Percentiles rank a stretch among this genome's conserved stretches.
These are phyloP conservation scores for Mesaphorura yosii DNA, from an alignment of 1,140 invertebrate species.

Conservation along the genomic window DNA sequence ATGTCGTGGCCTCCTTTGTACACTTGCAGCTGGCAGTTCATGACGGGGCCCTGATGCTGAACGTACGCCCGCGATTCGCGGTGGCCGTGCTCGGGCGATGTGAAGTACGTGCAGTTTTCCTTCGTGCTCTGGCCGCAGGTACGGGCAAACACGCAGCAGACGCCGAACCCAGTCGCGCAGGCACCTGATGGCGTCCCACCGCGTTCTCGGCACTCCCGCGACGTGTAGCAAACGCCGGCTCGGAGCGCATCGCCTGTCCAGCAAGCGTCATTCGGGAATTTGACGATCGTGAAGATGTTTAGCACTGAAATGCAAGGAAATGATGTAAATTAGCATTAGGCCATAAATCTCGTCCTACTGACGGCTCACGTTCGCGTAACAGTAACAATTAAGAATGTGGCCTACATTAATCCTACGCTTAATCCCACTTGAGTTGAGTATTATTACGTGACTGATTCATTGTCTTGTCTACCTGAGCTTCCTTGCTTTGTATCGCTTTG, in stretches of 20 bases:
- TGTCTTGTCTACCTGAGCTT: too few relatives aligned
- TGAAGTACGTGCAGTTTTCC: constrained; percentile 39
- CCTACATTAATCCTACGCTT: too few relatives aligned
- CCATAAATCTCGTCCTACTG: too few relatives aligned
- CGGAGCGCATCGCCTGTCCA: constrained; percentile 28
- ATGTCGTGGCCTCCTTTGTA: constrained; percentile 36
- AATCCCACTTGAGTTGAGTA: too few relatives aligned
- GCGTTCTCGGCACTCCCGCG: constrained; percentile 32
- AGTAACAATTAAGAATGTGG: too few relatives aligned
- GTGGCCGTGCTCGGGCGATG: too few relatives aligned
- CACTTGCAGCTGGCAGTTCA: constrained; percentile 38
- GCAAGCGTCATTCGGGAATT: constrained; percentile 35
- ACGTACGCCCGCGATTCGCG: constrained; percentile 28
- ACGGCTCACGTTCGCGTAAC: too few relatives aligned
- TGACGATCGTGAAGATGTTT: constrained; percentile 35
- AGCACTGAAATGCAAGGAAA: constrained; percentile 32
- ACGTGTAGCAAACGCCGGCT: constrained; percentile 34
- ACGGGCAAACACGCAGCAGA: constrained; percentile 37
- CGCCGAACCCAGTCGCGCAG: constrained; percentile 38
- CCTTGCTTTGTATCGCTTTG: too few relatives aligned
- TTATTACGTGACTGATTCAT: too few relatives aligned
- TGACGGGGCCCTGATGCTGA: constrained; percentile 27
- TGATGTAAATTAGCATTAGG: too few relatives aligned
- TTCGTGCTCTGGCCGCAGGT: constrained; percentile 37
- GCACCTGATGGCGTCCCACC: constrained; percentile 35